Base-by-base conservation (phyloP, 2,113 vertebrate genomes). In the Daubentonia madagascariensis region DNA sequence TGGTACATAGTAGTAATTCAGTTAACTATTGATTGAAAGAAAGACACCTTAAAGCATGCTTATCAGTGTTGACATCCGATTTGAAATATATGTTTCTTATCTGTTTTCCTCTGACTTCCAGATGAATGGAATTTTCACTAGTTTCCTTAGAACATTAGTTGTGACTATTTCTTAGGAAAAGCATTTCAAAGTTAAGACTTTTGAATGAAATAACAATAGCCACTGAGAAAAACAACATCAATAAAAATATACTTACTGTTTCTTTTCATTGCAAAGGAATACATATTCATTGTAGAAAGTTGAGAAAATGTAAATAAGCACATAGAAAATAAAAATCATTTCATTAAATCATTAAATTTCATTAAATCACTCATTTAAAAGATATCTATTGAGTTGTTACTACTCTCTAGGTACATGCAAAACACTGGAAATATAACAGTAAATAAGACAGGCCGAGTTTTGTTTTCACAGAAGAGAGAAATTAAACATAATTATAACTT, bases 21-120 rank as follows among this genome's bases (percentile, higher is more conserved):
- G 32, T 97, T 96, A 90, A 93, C 76, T 87, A 86, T 85, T 78
- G 90, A 96, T 45, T 52, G 84, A 92, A 61, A 63, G 83, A 68
- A 90, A 87, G 75, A 59, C 3, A 54, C 73, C 8, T 61, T 40
- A n/a, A 72, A 75, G 30, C 63, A 59, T 37, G 50, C 61, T 86
- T 73, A 86, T 86, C 73, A 65, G 48, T 48, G 9, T 28, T 57
- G 84, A 59, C 83, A 84, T 28, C 37, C 81, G 43, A 91, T 70
- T 81, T 92, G 32, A 57, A 94, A 93, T 90, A 73, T 85, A 40
- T 75, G 59, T 91, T 96, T 84, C 75, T 89, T 91, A 63, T 78
- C 50, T 96, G 92, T 96, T 92, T 97, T 91, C 45, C 52, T 59
- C 50, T 72, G 72, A 90, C 52, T 89, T 92, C 59, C 37, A 65